A percentile compares a stretch with the other conserved stretches of the same genome.
These are phyloP conservation scores for Danaus melanippus DNA, from an alignment of 1,140 invertebrate genomes.

Conservation along the genomic window DNA sequence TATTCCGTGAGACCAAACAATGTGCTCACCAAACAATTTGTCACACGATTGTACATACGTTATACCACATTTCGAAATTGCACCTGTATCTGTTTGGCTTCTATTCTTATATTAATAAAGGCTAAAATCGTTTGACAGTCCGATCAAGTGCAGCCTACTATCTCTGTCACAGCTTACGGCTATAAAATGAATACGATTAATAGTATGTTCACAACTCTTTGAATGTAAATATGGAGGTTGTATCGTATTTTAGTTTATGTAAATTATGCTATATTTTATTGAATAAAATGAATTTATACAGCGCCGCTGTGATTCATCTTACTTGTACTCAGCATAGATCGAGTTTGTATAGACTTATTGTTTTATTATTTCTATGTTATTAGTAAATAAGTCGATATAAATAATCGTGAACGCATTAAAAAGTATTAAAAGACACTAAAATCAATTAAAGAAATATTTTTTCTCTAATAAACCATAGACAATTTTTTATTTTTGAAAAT, in stretches of 20 bases:
- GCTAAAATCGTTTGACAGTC: not conserved
- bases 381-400: not conserved
- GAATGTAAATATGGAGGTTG: conserved; percentile 28
- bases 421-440: not conserved
- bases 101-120: conserved; percentile 2
- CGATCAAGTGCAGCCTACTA: conserved; percentile 4
- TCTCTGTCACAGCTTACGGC: conserved; percentile 17
- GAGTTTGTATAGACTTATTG: conserved; percentile 1
- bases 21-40: conserved; percentile 29
- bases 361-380: conserved; percentile 1
- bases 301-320: not conserved
- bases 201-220: conserved; percentile 25
- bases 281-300: conserved; percentile 19
- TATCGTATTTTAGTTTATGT: conserved; percentile 23
- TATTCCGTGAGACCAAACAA: conserved; percentile 30
- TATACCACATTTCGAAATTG: conserved; percentile 3
- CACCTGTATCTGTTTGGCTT: conserved; percentile 12
- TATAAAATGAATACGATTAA: conserved; percentile 23
- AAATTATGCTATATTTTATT: conserved; percentile 21
- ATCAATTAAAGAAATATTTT: conserved; percentile 2
- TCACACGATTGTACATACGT: conserved; percentile 23
- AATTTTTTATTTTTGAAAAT: conserved; percentile 10
- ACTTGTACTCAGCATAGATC: not conserved
- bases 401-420: not conserved
- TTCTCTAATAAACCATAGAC: not conserved